Evolutionary conservation across 2,113 vertebrate genomes (phyloP).

Genomic region (Carassius carassius): DNA sequence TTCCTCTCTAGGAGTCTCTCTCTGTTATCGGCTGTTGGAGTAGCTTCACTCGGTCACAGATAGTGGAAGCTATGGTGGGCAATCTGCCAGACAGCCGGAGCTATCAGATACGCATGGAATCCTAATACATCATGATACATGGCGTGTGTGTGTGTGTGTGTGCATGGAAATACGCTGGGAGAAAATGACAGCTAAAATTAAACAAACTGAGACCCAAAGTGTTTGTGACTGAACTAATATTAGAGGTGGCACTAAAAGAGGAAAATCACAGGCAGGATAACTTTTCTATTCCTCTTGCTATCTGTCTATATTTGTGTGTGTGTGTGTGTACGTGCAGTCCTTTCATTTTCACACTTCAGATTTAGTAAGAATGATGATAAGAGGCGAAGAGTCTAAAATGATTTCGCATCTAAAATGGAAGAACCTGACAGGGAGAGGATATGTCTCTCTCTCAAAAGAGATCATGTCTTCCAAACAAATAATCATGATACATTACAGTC

Average conservation of each 20-base stretch:
- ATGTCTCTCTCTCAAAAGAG: slow-evolving; percentile 4
- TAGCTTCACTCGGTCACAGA: slow-evolving; percentile 60
- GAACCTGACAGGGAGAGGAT: slow-evolving; percentile 3
- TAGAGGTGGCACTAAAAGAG: slow-evolving; percentile 43
- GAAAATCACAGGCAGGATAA: slow-evolving; percentile 37
- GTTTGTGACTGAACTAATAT: slow-evolving; percentile 55
- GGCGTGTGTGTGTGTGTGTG: slow-evolving; percentile 10
- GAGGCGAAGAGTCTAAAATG: slow-evolving; percentile 2
- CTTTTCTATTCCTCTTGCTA: slow-evolving; percentile 28
- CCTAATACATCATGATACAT: slow-evolving; percentile 54
- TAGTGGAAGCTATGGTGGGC: slow-evolving; percentile 68
- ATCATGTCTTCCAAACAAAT: slow-evolving; percentile 28
- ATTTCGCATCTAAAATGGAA: not conserved
- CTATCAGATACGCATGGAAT: slow-evolving; percentile 62
- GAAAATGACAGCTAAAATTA: slow-evolving; percentile 62
- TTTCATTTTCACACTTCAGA: slow-evolving; percentile 11
- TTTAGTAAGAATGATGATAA: slow-evolving; percentile 22
- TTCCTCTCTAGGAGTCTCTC: slow-evolving; percentile 29
- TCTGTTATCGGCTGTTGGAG: slow-evolving; percentile 58
- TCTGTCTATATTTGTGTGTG: slow-evolving; percentile 4
- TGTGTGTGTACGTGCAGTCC: slow-evolving; percentile 10
- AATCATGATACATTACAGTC: slow-evolving; percentile 18
- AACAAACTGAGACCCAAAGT: slow-evolving; percentile 36
- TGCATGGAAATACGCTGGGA: not conserved
- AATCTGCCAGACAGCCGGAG: slow-evolving; percentile 58